Percentiles rank a stretch among this genome's conserved stretches.
Conservation (phyloP, 2,888 invertebrate genomes). For the Microctonus aethiopoides region DNA sequence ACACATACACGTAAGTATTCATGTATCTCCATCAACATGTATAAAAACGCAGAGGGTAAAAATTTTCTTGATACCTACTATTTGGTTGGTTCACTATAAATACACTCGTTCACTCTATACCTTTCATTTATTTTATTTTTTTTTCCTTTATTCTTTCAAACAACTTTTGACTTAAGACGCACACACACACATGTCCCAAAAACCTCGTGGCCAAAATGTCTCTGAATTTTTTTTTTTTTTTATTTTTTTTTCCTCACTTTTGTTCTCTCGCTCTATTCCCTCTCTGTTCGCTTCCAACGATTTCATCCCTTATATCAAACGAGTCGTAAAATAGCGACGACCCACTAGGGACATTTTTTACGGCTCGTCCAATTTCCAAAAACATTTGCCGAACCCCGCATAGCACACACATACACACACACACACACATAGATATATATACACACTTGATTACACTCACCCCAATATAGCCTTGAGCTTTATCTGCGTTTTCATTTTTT, state of each 20-base stretch:
- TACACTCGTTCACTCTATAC: background rate
- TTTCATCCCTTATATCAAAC: constrained; percentile 33
- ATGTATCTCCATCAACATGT: background rate
- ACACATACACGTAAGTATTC: background rate
- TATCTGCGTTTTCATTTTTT: background rate
- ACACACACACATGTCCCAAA: constrained; percentile 29
- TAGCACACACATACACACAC: background rate
- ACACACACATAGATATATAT: background rate
- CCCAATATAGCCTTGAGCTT: background rate
- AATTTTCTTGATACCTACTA: background rate
- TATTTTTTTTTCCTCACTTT: background rate
- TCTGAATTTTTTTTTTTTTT: background rate
- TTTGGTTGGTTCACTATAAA: background rate
- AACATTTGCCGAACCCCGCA: constrained; percentile 55
- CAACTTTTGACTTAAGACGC: constrained; percentile 4
- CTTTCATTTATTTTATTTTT: constrained; percentile 4
- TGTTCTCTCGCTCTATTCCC: background rate
- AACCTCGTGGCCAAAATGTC: constrained; percentile 18
- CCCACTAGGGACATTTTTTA: constrained; percentile 66
- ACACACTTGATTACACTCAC: background rate
- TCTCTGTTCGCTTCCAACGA: constrained; percentile 19
- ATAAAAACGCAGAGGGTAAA: background rate
- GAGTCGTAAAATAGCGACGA: constrained; percentile 13
- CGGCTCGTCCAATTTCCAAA: constrained; percentile 69
- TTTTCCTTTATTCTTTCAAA: background rate